Evolutionary conservation across 2,888 invertebrate species (phyloP).

Genomic region (Apomyelois bistriatella): DNA sequence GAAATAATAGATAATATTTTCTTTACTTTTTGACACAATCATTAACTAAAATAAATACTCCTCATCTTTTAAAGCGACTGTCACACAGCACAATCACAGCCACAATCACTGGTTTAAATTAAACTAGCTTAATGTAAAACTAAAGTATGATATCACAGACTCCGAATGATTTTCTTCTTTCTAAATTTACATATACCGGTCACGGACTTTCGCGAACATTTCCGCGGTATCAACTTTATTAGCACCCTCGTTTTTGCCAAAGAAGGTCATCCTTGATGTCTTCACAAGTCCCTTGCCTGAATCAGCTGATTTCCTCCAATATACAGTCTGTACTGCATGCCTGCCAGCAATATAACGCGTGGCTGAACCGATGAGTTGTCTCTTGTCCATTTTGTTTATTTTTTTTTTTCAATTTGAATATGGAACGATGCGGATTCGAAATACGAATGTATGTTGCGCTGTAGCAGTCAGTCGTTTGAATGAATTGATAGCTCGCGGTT

Average conservation of each 20-base stretch:
- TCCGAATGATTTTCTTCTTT: slow-evolving; percentile 1
- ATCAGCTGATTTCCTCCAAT: slow-evolving; percentile 83
- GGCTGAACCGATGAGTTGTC: slow-evolving; percentile 83
- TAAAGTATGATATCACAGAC: slow-evolving; percentile 37
- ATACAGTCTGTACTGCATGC: slow-evolving; percentile 87
- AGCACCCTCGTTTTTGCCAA: slow-evolving; percentile 73
- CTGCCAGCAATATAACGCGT: slow-evolving; percentile 86
- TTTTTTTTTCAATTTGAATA: slow-evolving; percentile 5
- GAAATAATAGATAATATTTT: not conserved
- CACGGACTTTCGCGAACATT: slow-evolving; percentile 67
- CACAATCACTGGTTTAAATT: slow-evolving; percentile 10
- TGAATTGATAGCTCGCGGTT: slow-evolving; percentile 16
- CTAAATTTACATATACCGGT: slow-evolving; percentile 54
- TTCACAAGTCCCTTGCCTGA: slow-evolving; percentile 72
- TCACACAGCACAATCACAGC: slow-evolving; percentile 27
- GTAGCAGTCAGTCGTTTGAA: slow-evolving; percentile 15
- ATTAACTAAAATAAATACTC: not conserved
- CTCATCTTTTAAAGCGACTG: slow-evolving; percentile 14
- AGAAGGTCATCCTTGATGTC: slow-evolving; percentile 79
- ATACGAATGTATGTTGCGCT: not conserved
- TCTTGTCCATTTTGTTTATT: slow-evolving; percentile 70
- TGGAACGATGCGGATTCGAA: slow-evolving; percentile 13
- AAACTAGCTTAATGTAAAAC: slow-evolving; percentile 14
- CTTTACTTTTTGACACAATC: not conserved
- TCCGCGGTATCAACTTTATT: slow-evolving; percentile 68